phyloP scores from a whole-genome alignment of 2,113 vertebrate genomes.

The Hemicordylus capensis region DNA sequence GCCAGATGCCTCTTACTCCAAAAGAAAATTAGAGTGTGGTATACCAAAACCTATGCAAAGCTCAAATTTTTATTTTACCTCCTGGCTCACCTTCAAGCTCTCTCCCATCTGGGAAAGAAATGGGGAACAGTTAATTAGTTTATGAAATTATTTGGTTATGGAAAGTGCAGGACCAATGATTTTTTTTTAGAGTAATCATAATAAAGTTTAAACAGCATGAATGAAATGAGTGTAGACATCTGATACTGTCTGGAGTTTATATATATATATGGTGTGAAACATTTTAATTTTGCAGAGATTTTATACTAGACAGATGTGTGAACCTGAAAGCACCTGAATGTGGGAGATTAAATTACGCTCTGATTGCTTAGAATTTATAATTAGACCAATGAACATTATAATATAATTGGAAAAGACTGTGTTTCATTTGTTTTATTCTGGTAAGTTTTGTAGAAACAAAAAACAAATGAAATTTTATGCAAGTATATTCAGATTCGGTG shows the following conservation, averaged over 20 bases:
- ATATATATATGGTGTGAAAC: not conserved
- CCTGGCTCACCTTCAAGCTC: conserved; percentile 26
- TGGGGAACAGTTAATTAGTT: conserved; percentile 28
- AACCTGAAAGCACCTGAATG: conserved; percentile 29
- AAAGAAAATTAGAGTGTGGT: not conserved
- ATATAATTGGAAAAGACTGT: conserved; percentile 1
- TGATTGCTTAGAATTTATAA: conserved; percentile 32
- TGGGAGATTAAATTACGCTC: conserved; percentile 50
- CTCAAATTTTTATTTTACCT: conserved; percentile 24
- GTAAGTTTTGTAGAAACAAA: conserved; percentile 7
- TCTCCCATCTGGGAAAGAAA: conserved; percentile 9
- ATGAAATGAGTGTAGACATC: conserved; percentile 8
- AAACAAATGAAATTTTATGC: conserved; percentile 23
- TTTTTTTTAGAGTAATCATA: not conserved
- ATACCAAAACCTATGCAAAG: conserved; percentile 6
- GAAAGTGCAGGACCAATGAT: conserved; percentile 2
- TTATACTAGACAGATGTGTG: conserved; percentile 40
- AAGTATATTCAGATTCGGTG: not conserved
- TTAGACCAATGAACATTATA: conserved; percentile 45
- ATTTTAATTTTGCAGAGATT: not conserved
- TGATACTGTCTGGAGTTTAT: not conserved
- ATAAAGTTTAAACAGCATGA: conserved; percentile 14
- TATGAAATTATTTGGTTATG: conserved; percentile 7
- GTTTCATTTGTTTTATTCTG: conserved; percentile 16
- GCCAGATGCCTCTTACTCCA: not conserved